Evolutionary conservation across 2,797 vertebrate species (phyloP).

Genomic region (Leptoclinus maculatus): DNA sequence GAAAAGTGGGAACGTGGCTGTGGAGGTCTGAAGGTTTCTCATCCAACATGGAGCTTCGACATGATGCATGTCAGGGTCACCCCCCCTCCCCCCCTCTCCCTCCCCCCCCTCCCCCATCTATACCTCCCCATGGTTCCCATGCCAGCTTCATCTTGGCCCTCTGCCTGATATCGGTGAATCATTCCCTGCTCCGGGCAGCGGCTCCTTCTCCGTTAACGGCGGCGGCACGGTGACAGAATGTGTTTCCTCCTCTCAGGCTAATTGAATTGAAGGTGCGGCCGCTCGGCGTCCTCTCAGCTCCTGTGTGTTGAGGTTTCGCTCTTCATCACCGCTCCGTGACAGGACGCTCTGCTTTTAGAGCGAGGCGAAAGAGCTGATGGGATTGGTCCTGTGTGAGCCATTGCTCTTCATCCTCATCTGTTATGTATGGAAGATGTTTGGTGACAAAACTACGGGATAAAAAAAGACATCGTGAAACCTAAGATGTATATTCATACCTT

Average conservation of each 20-base stretch:
- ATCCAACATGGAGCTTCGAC: not conserved
- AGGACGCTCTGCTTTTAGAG: slow-evolving; percentile 36
- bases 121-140: slow-evolving; percentile 21
- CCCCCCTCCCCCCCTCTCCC: not conserved
- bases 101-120: not conserved
- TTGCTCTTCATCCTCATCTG: not conserved
- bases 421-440: not conserved
- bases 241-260: slow-evolving; percentile 62
- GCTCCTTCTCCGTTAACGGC: slow-evolving; percentile 8
- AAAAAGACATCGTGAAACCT: too few relatives aligned
- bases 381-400: slow-evolving; percentile 40
- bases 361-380: slow-evolving; percentile 34
- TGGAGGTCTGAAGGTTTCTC: too few relatives aligned
- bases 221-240: slow-evolving; percentile 44
- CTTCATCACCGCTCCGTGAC: slow-evolving; percentile 54
- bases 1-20: too few relatives aligned
- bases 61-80: slow-evolving; percentile 37
- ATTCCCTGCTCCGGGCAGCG: slow-evolving; percentile 42
- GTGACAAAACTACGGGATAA: not conserved
- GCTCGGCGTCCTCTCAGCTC: too few relatives aligned
- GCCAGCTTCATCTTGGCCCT: slow-evolving; percentile 57
- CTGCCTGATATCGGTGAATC: slow-evolving; percentile 58
- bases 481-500: too few relatives aligned
- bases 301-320: slow-evolving; percentile 14
- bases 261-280: slow-evolving; percentile 61